Conservation (phyloP, 1,140 invertebrate genomes). For the Euura saliciscinereae region DNA sequence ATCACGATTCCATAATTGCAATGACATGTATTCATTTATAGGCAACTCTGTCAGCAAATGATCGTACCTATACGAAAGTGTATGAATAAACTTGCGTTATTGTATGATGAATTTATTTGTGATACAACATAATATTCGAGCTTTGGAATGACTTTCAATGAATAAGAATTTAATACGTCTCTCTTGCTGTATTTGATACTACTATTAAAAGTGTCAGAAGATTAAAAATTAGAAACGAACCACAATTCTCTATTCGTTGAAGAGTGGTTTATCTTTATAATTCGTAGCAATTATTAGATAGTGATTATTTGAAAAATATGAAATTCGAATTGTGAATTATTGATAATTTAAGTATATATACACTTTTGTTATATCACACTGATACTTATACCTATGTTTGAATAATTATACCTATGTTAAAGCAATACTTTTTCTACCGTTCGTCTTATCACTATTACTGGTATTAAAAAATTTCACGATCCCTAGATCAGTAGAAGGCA, state of each 20-base stretch:
- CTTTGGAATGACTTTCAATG: conserved; percentile 5
- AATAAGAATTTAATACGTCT: neutral
- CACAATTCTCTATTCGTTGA: neutral
- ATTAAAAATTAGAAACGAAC: neutral
- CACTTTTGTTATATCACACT: conserved; percentile 6
- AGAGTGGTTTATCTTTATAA: conserved; percentile 3
- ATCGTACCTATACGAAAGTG: neutral
- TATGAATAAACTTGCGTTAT: neutral
- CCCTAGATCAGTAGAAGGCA: neutral
- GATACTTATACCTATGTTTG: conserved; percentile 3
- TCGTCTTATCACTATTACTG: neutral
- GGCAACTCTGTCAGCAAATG: neutral
- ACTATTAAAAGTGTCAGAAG: too few relatives aligned
- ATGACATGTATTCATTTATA: conserved; percentile 8
- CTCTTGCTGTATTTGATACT: neutral
- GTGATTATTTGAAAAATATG: neutral
- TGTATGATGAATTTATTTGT: conserved; percentile 7
- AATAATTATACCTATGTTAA: neutral
- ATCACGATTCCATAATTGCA: conserved; percentile 4
- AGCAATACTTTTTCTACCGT: conserved; percentile 1
- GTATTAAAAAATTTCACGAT: neutral
- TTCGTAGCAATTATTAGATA: neutral
- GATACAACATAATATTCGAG: neutral
- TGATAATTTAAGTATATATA: neutral
- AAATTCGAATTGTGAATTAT: conserved; percentile 6